phyloP scores from a whole-genome alignment of 2,888 invertebrate species.

The Hesperia comma region DNA sequence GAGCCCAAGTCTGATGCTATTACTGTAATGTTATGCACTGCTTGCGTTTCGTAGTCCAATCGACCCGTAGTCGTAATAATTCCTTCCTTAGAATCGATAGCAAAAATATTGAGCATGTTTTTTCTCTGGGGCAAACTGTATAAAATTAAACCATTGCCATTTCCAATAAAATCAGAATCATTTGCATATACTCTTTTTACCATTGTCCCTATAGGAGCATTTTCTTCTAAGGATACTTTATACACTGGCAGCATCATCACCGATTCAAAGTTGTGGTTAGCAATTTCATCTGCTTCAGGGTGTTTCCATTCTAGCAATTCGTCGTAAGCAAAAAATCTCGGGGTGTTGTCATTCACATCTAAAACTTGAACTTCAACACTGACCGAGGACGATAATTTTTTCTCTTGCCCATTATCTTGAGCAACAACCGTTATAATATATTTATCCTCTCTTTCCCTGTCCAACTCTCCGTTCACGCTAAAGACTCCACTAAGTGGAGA shows the following conservation, averaged over 20 bases:
- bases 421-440: constrained; percentile 90
- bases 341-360: constrained; percentile 93
- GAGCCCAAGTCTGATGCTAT: constrained; percentile 93
- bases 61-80: constrained; percentile 89
- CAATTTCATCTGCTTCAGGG: constrained; percentile 72
- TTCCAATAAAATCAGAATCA: constrained; percentile 92
- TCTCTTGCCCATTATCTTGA: constrained; percentile 87
- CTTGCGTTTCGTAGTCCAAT: constrained; percentile 88
- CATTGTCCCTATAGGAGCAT: constrained; percentile 88
- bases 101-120: constrained; percentile 86
- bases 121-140: constrained; percentile 89
- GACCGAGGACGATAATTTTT: constrained; percentile 87
- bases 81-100: constrained; percentile 94
- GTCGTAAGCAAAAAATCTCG: constrained; percentile 91
- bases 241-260: constrained; percentile 88
- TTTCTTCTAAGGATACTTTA: constrained; percentile 89
- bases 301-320: constrained; percentile 81
- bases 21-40: constrained; percentile 89
- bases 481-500: constrained; percentile 87
- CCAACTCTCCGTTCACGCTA: constrained; percentile 89
- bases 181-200: constrained; percentile 91
- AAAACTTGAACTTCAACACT: constrained; percentile 91
- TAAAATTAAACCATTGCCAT: constrained; percentile 93
- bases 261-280: constrained; percentile 82
- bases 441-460: constrained; percentile 88